phyloP scores from a whole-genome alignment of 2,113 vertebrate species.

The Callocephalon fimbriatum region DNA sequence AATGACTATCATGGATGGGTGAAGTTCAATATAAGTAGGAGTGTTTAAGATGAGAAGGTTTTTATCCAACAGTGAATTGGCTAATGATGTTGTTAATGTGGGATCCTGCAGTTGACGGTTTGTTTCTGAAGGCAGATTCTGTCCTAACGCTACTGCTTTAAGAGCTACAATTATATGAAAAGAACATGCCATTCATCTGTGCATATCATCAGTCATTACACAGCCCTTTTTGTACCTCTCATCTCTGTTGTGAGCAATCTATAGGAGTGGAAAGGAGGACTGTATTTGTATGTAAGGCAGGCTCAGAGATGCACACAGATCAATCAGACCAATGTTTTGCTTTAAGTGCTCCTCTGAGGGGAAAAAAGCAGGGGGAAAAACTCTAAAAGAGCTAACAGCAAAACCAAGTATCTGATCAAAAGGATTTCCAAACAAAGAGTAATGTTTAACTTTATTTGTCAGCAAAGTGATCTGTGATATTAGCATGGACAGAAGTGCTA shows the following conservation, averaged over 20 bases:
- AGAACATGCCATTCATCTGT: background rate
- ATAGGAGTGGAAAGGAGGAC: background rate
- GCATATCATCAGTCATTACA: background rate
- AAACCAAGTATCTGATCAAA: background rate
- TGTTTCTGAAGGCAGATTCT: background rate
- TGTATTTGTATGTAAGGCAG: background rate
- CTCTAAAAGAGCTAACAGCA: background rate
- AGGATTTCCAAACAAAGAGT: background rate
- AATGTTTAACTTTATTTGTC: background rate
- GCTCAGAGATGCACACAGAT: background rate
- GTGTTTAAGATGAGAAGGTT: constrained; percentile 26
- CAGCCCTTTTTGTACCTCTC: background rate
- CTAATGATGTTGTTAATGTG: constrained; percentile 16
- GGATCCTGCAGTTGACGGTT: constrained; percentile 22
- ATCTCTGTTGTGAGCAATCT: background rate
- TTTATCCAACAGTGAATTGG: constrained; percentile 37
- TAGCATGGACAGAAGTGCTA: background rate
- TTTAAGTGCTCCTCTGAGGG: background rate
- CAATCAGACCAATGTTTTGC: background rate
- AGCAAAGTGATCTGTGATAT: background rate
- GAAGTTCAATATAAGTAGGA: constrained; percentile 31
- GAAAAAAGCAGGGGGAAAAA: background rate
- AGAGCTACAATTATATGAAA: background rate
- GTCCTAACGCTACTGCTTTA: background rate
- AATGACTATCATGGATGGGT: constrained; percentile 53